Evolutionary conservation across 2,113 vertebrate species (phyloP), one percentile per base, ranked within the genome.

Genomic region (Nestor notabilis): DNA sequence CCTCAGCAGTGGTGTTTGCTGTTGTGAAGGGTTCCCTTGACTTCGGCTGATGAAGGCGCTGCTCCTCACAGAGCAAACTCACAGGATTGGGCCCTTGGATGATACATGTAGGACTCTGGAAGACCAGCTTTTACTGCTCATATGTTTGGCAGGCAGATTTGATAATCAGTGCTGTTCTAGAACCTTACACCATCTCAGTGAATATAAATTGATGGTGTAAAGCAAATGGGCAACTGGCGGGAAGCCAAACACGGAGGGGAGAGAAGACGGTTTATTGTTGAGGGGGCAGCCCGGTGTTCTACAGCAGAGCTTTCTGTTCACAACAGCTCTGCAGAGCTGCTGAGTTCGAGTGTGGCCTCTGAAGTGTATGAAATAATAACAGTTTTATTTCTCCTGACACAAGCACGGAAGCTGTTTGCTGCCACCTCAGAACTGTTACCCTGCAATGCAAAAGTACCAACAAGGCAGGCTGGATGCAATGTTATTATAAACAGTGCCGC

Each of bases 141-240:
- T 98, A 98, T 98, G 98, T 98, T 98, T 98, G 98, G 98, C 98
- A 98, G 98, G 98, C 97, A 95, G 98, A 98, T 98, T 96, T 96
- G 97, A 97, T 98, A 98, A 98, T 97, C 98, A 98, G 98, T 98
- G 98, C 98, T 98, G 98, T 98, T 98, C 97, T 98, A 98, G 98
- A 99, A 98, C 98, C 98, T 98, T 98, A 98, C 98, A 98, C 98
- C 98, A 98, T 98, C 98, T 99, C 98, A 99, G 98, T 98, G 98
- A 99, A 99, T 98, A 99, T 99, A 98, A 99, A 99, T 98, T 98
- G 99, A 98, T 98, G 98, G 98, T 99, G 98, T 98, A 98, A 98
- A 98, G 98, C 98, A 99, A 99, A 99, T 98, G 98, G 98, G 98
- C 98, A 97, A 97, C 97, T 99, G 99, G 99, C 98, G 13, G 75